Conservation (phyloP, 2,113 vertebrate genomes). For the Gopherus flavomarginatus region DNA sequence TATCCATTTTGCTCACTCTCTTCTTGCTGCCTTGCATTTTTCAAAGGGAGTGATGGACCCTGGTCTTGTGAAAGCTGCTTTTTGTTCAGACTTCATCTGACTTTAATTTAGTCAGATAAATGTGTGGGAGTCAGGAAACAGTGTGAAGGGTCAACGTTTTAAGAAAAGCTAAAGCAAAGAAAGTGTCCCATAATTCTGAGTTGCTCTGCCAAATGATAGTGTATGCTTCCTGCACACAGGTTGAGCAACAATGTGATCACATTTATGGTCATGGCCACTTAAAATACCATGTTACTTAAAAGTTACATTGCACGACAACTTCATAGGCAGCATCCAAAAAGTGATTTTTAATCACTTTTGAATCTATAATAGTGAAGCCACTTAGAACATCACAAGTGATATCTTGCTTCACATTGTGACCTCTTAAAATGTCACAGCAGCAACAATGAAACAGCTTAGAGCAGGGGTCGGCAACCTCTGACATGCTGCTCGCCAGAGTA, state of each 20-base stretch:
- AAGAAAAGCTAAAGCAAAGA: not conserved
- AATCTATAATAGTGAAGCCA: not conserved
- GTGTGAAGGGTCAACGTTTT: not conserved
- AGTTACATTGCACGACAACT: not conserved
- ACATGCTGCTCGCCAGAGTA: no score
- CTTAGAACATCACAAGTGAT: not conserved
- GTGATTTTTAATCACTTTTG: not conserved
- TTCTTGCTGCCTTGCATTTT: not conserved
- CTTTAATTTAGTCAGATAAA: not conserved
- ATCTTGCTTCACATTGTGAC: not conserved
- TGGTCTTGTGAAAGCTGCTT: not conserved
- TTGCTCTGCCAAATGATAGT: not conserved
- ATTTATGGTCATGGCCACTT: not conserved
- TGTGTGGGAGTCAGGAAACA: not conserved
- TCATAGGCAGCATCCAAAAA: not conserved
- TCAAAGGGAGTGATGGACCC: not conserved
- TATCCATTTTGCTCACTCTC: not conserved
- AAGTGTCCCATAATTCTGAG: fast-evolving
- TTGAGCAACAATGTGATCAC: not conserved
- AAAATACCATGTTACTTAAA: not conserved
- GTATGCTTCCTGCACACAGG: not conserved
- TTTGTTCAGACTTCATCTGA: not conserved
- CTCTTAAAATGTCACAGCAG: not conserved
- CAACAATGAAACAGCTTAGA: not conserved
- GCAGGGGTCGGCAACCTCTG: no score